Base-by-base conservation (phyloP, 2,797 vertebrate genomes). In the Rhyacichthys aspro region DNA sequence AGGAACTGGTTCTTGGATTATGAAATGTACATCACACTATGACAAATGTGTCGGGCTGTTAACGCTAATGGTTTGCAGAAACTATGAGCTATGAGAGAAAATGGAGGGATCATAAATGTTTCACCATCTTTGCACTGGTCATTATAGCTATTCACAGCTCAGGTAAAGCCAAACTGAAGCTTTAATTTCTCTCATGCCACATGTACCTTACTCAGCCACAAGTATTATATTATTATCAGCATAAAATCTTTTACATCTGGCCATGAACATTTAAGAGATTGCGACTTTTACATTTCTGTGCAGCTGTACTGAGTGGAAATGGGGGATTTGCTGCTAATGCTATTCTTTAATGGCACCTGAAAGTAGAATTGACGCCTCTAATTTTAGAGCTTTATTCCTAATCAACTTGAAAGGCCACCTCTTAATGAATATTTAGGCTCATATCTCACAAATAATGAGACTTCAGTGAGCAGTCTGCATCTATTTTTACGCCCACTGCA, bases 401-500 rank as follows among this genome's bases (percentile, higher is more conserved):
- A 34, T 49, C 34, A 34, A 11, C 32, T 17, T 5, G 34, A 49
- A 15, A 49, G 33, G 32, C 23, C 47, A 49, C 8, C 2, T 36
- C 15, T 33, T 48, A 33, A 16, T 3, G 14, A 48, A 6, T 33
- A 1, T 50, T 36, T 17, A 17, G 15, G 11, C 47, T 8, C 8
- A 1, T 16, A 36, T 17, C 47, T 50, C 47, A 15, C 8, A 9
- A 11, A 3, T 17, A 11, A 17, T 11, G 32, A 16, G 32, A 11
- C 47, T 36, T 8, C n/a, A 11, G 9, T 36, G 17, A 11, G 10
- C 47, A 2, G 6, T 50, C 14, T n/a, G 11, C 14, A 12, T 28
- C 6, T 36, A 50, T 49, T 50, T 63, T 59, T 49, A 19, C 38
- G 18, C 33, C 14, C 42, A 23, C 37, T 12, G 3, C 42, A 43